Base-by-base conservation (phyloP, 1,140 invertebrate genomes). In the Lepidurus couesii region DNA sequence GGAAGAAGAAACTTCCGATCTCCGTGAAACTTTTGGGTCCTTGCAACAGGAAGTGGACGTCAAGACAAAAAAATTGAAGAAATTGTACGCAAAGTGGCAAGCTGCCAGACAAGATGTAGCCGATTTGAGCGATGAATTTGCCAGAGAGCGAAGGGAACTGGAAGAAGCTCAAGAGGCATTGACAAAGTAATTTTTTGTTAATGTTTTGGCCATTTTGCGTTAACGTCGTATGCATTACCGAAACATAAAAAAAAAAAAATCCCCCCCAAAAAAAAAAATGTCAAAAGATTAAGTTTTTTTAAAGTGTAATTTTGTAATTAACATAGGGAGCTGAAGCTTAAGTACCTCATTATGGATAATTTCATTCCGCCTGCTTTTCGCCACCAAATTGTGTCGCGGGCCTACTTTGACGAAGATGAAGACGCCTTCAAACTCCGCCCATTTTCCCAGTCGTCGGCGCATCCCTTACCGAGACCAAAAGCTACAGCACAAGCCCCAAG, bases 321-420 rank as follows among this genome's bases (percentile, higher is more conserved):
- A 83, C 84, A 26, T 82, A 89, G 90, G 82, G 88, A 93, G 82
- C 85, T 95, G 74, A 92, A 94, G 81, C 87, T 93, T n/a, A 90
- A 91, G 79, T 90, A 93, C 83, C 87, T 98, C 10, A 93, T 98
- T 73, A 96, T 98, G 79, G 96, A 98, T 82, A 98, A 98, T 86
- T 99, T 99, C 85, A 95, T 99, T 83, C 96, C 97, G 11, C 88
- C 90, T 4, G 94, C 96, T 82, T 95, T 98, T 75, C 92, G 95
- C 82, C 90, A 91, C 74, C 91, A 93, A 82, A 90, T 98, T n/a
- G 87, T 92, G 81, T 90, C 85, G 81, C 90, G 90, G 90, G 82
- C 87, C 43, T 87, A 90, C 42, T 97, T 93, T 85, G 94, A 98
- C 85, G 96, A 98, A 82, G 92, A 94, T 83, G 88, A 92, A 80